phyloP scores from a whole-genome alignment of 1,140 invertebrate species.

The Drosophila orosa region DNA sequence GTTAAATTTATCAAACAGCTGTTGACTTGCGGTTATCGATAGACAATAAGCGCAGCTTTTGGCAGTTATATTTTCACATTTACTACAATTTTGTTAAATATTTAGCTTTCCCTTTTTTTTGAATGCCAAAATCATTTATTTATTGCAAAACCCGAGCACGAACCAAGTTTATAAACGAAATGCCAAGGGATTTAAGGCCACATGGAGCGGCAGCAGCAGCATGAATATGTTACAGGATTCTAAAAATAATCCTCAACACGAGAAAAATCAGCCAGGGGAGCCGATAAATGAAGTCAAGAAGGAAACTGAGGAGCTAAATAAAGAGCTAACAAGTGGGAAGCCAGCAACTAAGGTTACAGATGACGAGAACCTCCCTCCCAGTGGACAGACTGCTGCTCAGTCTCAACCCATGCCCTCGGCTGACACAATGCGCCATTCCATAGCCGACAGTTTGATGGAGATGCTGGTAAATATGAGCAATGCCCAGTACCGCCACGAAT shows the following conservation, averaged over 20 bases:
- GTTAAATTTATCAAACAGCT: conserved; percentile 3
- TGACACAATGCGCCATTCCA: conserved; percentile 56
- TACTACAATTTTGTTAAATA: neutral
- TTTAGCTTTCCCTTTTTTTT: neutral
- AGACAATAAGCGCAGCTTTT: neutral
- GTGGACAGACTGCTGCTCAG: neutral
- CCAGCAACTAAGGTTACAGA: neutral
- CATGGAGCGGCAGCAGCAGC: neutral
- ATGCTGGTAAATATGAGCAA: conserved; percentile 63
- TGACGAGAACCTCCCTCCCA: neutral
- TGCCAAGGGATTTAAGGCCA: neutral
- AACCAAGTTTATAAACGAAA: neutral
- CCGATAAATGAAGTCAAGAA: neutral
- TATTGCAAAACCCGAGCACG: neutral
- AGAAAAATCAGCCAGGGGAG: no score
- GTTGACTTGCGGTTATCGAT: neutral
- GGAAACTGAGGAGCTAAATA: neutral
- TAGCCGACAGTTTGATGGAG: conserved; percentile 58
- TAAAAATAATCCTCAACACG: neutral
- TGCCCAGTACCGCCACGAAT: conserved; percentile 27
- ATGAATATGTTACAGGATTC: conserved; percentile 1
- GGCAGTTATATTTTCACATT: conserved; percentile 1
- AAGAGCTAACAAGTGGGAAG: neutral
- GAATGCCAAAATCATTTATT: neutral
- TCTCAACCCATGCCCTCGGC: conserved; percentile 51